phyloP scores from a whole-genome alignment of 1,140 invertebrate genomes.

The Magallana ariakensis region DNA sequence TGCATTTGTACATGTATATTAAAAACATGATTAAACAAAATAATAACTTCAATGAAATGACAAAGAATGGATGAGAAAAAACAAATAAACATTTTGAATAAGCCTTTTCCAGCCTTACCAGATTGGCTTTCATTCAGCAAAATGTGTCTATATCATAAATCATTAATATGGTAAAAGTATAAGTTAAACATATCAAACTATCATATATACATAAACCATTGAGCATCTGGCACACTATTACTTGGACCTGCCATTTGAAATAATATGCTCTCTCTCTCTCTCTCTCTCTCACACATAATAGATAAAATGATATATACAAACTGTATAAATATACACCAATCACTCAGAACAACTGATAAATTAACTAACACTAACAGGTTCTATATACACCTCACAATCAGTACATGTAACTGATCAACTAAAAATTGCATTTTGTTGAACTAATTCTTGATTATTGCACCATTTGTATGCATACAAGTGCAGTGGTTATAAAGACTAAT shows the following conservation, averaged over 20 bases:
- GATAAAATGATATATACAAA: not conserved
- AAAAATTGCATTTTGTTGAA: not conserved
- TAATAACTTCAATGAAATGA: too few species aligned
- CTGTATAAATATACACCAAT: not conserved
- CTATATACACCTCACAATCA: not conserved
- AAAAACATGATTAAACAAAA: too few species aligned
- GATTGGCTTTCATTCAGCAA: too few species aligned
- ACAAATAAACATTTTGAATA: too few species aligned
- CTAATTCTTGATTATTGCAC: conserved; percentile 26
- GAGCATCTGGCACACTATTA: not conserved
- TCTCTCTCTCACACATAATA: too few species aligned
- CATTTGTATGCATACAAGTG: not conserved
- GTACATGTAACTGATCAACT: not conserved
- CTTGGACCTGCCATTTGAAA: conserved; percentile 29
- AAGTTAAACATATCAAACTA: too few species aligned
- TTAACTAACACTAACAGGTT: not conserved
- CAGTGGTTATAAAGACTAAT: not conserved
- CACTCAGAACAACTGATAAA: not conserved
- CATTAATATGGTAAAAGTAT: too few species aligned
- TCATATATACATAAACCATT: not conserved
- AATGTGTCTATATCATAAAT: too few species aligned
- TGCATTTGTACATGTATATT: too few species aligned
- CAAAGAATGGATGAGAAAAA: too few species aligned
- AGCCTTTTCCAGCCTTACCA: too few species aligned
- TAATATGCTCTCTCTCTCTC: not conserved